Base-by-base conservation (phyloP, 1,140 invertebrate genomes). In the Augochlora pura region DNA sequence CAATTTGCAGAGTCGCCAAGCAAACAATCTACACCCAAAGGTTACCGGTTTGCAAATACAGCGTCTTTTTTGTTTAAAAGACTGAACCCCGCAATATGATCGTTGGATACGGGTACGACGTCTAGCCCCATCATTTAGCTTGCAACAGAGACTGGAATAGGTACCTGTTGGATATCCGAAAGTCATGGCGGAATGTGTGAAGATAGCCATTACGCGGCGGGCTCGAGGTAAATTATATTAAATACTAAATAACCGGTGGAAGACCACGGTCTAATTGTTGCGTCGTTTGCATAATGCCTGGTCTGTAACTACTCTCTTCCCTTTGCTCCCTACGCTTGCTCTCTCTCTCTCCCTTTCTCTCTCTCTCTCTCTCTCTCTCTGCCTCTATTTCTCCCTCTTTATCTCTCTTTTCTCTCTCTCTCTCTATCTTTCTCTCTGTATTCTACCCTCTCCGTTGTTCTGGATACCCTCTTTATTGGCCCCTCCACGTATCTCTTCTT, bases 241-340 rank as follows among this genome's bases (percentile, higher is more conserved):
- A 89, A 89, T 80, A 88, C 86, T 83, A 87, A 90, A 87, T 90
- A 89, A 89, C 80, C 82, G 83, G 85, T 81, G 87, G 80, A 87
- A 88, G 84, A 89, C 84, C 86, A 81, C 84, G 85, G 72, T 91
- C 87, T 91, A 91, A 92, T 92, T 92, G 90, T 91, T 88, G 86
- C 82, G 82, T 89, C 87, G 87, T 92, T 92, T 91, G 90, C 91
- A 91, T 92, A 91, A 91, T 91, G 84, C 86, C 85, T 74, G 86
- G 74, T 88, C 87, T 87, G 73, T 79, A 82, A 87, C 83, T 76
- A 62, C 78, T 85, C 74, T 83, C 67, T 78, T 81, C 74, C 66
- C 71, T 83, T 68, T 82, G 25, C 73, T 23, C 18, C 38, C 25
- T 23, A 10, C 42, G 25, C 65, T 70, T 46, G 1, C 49, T 42